A percentile compares a stretch with the other conserved stretches of the same genome.
phyloP scores from a whole-genome alignment of 2,113 vertebrate species.

The Cranoglanis bouderius region DNA sequence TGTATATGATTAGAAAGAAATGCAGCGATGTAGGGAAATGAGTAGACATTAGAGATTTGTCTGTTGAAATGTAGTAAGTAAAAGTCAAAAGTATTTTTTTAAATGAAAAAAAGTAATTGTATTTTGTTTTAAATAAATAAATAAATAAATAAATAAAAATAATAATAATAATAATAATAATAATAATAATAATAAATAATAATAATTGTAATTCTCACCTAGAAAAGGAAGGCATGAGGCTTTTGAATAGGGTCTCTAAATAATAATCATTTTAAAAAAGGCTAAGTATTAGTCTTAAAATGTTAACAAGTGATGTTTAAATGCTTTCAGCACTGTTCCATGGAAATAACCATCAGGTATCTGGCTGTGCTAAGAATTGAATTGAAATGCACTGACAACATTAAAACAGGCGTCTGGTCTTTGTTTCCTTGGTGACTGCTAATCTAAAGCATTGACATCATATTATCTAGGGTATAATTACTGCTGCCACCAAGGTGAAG shows the following conservation, averaged over 20 bases:
- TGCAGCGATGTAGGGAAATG: background rate
- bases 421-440: slow-evolving; percentile 48
- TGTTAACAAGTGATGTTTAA: background rate
- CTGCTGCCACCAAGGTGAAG: slow-evolving; percentile 32
- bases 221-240: background rate
- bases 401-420: slow-evolving; percentile 30
- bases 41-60: background rate
- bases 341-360: background rate
- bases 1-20: background rate
- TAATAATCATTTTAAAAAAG: background rate
- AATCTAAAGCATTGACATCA: slow-evolving; percentile 22
- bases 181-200: no score
- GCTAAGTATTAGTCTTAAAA: background rate
- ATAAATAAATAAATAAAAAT: no score
- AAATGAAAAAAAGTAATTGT: no score
- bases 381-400: slow-evolving; percentile 34
- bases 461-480: slow-evolving; percentile 41
- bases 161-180: no score
- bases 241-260: background rate
- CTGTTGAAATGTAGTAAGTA: no score
- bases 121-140: no score
- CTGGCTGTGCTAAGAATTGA: background rate
- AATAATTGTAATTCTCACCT: background rate
- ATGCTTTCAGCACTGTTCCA: background rate
- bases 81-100: background rate